Base-by-base conservation (phyloP, 2,888 invertebrate genomes). In the Limnephilus rhombicus region DNA sequence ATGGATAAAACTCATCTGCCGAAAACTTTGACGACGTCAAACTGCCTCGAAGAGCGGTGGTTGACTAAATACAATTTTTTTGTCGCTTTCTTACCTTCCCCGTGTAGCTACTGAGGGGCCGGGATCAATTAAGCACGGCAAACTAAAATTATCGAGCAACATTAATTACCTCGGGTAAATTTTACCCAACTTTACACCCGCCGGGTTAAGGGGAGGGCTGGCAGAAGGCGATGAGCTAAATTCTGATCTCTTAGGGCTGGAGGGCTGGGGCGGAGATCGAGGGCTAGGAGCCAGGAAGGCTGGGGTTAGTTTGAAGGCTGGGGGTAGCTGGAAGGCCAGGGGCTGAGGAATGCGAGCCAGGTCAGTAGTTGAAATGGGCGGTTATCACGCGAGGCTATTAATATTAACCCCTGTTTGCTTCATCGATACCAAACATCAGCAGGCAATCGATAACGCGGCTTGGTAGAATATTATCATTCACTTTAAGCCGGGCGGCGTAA, bases 371-470 rank as follows among this genome's bases (percentile, higher is more conserved):
- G 88, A 53, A 87, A 91, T 91, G 87, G 31, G 81, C 53, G 24
- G 24, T 31, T 15, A 82, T 15, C 91, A 91, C 88, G 91, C 91
- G 81, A 88, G 45, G 86, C 91, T 86, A 91, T 87, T 89, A 89
- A 89, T 89, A 89, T 82, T 89, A 80, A 81, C 81, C 53, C 37
- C 31, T 89, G 68, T 89, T 89, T 89, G 41, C 80, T 89, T 29
- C 81, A 45, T 89, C 89, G 80, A 89, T 81, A 80, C 41, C 80
- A 29, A 80, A 89, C 89, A 80, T 89, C 81, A 37, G 45, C 31
- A 41, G 5, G 81, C 45, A 89, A 89, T 89, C 89, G 41, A 89
- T 89, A 89, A 45, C n/a, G 86, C 49, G 31, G 49, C 49, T n/a
- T 24, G 24, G 68, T 1, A 68, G 24, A n/a, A 5, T 68, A n/a